A percentile compares a stretch with the other conserved stretches of the same genome.
Evolutionary conservation across 2,888 invertebrate species (phyloP).

Genomic region (Acleris laterana): DNA sequence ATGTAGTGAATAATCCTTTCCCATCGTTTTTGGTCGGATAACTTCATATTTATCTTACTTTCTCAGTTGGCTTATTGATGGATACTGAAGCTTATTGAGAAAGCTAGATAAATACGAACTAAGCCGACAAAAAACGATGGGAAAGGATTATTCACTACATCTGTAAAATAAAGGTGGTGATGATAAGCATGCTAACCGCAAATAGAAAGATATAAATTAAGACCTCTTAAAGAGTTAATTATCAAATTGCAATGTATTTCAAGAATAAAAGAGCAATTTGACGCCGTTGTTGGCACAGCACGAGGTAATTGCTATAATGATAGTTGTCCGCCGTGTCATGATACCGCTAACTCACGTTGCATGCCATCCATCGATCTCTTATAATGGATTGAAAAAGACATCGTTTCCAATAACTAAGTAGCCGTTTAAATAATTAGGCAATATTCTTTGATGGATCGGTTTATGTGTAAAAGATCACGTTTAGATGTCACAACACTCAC

Average conservation of each 20-base stretch:
- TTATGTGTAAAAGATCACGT: conserved; percentile 26
- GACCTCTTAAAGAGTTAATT: conserved; percentile 42
- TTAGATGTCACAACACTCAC: neutral
- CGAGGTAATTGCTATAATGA: conserved; percentile 56
- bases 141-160: too few relatives aligned
- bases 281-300: conserved; percentile 43
- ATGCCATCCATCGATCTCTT: conserved; percentile 31
- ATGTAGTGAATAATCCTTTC: too few relatives aligned
- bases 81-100: too few relatives aligned
- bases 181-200: too few relatives aligned
- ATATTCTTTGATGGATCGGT: conserved; percentile 31
- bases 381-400: conserved; percentile 27
- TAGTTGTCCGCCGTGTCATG: conserved; percentile 42
- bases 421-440: conserved; percentile 29
- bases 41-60: too few relatives aligned
- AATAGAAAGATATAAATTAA: neutral
- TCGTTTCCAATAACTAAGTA: conserved; percentile 17
- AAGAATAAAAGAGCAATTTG: conserved; percentile 51
- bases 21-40: too few relatives aligned
- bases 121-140: too few relatives aligned
- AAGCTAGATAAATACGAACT: too few relatives aligned
- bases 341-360: conserved; percentile 17
- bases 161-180: too few relatives aligned
- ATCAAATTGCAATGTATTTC: conserved; percentile 53
- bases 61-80: too few relatives aligned